A percentile compares a stretch with the other conserved stretches of the same genome.
phyloP scores from a whole-genome alignment of 2,113 vertebrate genomes.

The Upupa epops region DNA sequence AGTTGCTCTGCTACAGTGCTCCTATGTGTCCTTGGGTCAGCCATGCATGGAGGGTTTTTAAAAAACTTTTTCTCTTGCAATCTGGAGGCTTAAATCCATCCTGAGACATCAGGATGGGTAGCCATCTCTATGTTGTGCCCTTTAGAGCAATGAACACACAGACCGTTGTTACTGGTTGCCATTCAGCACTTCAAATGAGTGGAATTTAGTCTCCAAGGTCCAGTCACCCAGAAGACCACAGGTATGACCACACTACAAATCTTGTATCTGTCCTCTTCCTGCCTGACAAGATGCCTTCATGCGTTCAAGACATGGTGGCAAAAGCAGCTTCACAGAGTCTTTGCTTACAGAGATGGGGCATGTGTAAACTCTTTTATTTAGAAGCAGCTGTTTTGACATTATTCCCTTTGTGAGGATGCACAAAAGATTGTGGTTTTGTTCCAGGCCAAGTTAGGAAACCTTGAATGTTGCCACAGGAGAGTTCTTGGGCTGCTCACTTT shows the following conservation, averaged over 20 bases:
- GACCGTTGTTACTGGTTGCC: neutral
- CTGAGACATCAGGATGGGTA: neutral
- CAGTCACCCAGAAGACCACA: neutral
- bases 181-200: neutral
- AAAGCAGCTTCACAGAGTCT: neutral
- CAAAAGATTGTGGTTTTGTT: neutral
- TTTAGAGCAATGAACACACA: neutral
- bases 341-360: neutral
- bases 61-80: neutral
- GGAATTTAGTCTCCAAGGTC: neutral
- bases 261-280: neutral
- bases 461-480: neutral
- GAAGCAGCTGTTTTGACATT: neutral
- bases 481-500: slow-evolving; percentile 1
- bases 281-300: neutral
- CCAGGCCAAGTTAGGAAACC: neutral
- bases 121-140: neutral
- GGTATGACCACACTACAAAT: neutral
- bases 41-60: neutral
- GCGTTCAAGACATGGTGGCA: neutral
- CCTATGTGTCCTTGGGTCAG: neutral
- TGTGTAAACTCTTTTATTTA: neutral
- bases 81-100: neutral
- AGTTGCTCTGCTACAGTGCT: neutral
- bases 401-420: neutral